Base-by-base conservation (phyloP, 2,888 invertebrate genomes). In the Drosophila emarginata region DNA sequence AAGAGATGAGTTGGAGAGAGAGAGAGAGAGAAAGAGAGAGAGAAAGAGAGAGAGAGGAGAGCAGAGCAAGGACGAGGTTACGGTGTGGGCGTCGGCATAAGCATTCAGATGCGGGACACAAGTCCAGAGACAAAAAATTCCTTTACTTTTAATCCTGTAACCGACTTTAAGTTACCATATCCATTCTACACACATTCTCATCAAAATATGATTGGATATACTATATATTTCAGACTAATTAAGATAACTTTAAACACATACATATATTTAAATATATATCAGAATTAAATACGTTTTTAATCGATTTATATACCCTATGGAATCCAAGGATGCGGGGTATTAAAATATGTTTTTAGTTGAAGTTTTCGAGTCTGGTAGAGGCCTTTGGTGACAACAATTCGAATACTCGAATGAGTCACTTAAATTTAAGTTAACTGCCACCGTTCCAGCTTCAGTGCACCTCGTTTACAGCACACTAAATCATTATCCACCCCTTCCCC, bases 341-440 rank as follows among this genome's bases (percentile, higher is more conserved):
- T 18, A 45, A 45, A 18, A 45, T 21, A 45, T 21, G 18, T 45
- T 45, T 45, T 11, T 21, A 45, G 4, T 45, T 45, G 37, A 4
- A 37, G n/a, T 37, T n/a, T 37, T 37, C 1, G 37, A 26, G 23
- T 18, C 18, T 6, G 37, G 18, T 52, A 18, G 32, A 9, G 32
- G 45, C 26, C 18, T 45, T 18, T 7, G 39, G 23, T 36, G 21
- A 56, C 23, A 77, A 67, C 64, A 71, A 70, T 65, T 70, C 40
- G 56, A 67, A 59, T 59, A 61, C 39, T 54, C 58, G 60, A 57
- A 57, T 65, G 60, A 72, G 57, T 71, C 14, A 73, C 75, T 80
- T 79, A 68, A 73, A 77, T 71, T 67, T 58, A 65, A 70, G 72
- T 76, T 74, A 76, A 71, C 69, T 59, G 63, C 39, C 54, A 15